Percentiles rank a stretch among this genome's conserved stretches.
Conservation (phyloP, 2,888 invertebrate genomes). For the Drosophila mulleri region DNA sequence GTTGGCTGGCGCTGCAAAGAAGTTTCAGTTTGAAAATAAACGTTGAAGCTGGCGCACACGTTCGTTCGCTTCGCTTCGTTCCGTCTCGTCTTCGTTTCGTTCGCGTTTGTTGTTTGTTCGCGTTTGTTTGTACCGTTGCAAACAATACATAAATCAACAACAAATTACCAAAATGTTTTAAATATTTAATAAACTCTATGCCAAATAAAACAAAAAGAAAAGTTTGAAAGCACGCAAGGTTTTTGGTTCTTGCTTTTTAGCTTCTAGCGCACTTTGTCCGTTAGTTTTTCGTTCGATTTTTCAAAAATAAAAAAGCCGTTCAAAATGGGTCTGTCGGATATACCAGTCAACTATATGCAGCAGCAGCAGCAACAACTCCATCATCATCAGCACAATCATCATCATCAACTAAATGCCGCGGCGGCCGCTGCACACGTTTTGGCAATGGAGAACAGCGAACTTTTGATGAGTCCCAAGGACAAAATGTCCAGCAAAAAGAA, state of each 20-base stretch:
- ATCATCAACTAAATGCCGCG: constrained; percentile 56
- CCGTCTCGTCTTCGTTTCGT: constrained; percentile 39
- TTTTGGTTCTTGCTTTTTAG: constrained; percentile 26
- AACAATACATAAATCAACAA: constrained; percentile 35
- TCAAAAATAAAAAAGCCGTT: constrained; percentile 8
- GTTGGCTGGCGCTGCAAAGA: constrained; percentile 38
- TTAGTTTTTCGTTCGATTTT: constrained; percentile 30
- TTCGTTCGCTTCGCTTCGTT: constrained; percentile 40
- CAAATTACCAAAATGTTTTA: constrained; percentile 68
- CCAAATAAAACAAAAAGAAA: constrained; percentile 33
- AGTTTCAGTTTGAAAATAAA: constrained; percentile 74
- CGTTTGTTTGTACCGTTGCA: constrained; percentile 57
- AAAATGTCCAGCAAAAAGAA: constrained; percentile 86
- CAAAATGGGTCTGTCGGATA: constrained; percentile 82
- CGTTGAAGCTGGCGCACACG: constrained; percentile 50
- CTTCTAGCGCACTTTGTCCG: constrained; percentile 27
- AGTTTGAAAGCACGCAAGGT: constrained; percentile 46
- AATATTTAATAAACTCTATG: constrained; percentile 47
- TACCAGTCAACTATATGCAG: constrained; percentile 76
- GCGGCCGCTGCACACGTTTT: constrained; percentile 76
- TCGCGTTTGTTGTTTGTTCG: constrained; percentile 35
- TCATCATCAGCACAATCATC: constrained; percentile 38
- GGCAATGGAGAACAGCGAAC: constrained; percentile 74
- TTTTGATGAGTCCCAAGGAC: constrained; percentile 79
- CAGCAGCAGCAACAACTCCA: constrained; percentile 52